These are phyloP conservation scores for Patiria miniata DNA, from an alignment of 35 echinoderm and acorn worm species.

Conservation along the genomic window DNA sequence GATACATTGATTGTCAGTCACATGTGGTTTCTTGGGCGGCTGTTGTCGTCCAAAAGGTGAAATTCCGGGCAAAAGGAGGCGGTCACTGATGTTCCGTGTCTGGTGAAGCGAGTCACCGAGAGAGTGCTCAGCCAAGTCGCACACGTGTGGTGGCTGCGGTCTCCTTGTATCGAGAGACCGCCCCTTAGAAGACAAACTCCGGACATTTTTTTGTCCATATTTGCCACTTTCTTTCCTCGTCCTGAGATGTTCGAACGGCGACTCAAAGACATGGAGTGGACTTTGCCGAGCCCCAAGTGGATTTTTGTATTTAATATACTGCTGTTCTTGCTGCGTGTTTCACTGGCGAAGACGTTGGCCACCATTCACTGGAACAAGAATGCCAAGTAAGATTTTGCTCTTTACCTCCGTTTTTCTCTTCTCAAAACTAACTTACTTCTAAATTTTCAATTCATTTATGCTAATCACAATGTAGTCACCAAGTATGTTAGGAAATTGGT, in stretches of 20 bases:
- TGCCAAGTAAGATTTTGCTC: conserved; percentile 8
- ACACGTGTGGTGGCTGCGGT: conserved; percentile 14
- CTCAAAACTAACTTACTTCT: too few species aligned
- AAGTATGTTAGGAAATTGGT: too few species aligned
- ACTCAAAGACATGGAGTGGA: conserved; percentile 31
- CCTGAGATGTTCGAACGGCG: conserved; percentile 11
- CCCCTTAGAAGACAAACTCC: background rate
- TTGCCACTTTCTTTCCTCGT: conserved; percentile 6
- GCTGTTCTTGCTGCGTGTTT: conserved; percentile 17
- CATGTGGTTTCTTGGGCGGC: conserved; percentile 14
- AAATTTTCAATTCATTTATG: too few species aligned
- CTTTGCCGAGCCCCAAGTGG: conserved; percentile 34
- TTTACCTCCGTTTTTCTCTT: too few species aligned
- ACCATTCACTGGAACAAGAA: conserved; percentile 34
- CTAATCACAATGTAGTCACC: too few species aligned
- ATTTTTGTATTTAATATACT: conserved; percentile 36
- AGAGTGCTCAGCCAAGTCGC: background rate
- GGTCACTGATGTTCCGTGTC: background rate
- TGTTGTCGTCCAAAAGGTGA: conserved; percentile 1
- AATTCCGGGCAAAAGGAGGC: background rate
- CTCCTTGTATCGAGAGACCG: background rate
- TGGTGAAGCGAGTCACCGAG: background rate
- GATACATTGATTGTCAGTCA: conserved; percentile 6
- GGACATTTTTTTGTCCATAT: conserved; percentile 1
- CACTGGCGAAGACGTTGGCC: conserved; percentile 21